Evolutionary conservation across 2,888 invertebrate genomes (phyloP).

Genomic region (Nesidiocoris tenuis): DNA sequence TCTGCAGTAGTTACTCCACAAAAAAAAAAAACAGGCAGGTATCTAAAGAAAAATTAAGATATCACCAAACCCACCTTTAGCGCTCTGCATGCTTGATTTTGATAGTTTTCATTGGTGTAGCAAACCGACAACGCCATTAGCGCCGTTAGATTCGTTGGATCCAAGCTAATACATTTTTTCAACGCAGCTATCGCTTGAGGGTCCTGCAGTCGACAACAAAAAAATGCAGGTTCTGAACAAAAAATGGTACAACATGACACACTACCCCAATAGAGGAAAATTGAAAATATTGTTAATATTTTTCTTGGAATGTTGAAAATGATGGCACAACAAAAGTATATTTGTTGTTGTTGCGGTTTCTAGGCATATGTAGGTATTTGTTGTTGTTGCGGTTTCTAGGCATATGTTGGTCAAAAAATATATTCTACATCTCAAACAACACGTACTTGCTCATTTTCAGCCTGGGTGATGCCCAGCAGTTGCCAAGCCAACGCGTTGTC

Average conservation of each 20-base stretch:
- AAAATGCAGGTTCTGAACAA: no score
- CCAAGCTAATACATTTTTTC: constrained; percentile 76
- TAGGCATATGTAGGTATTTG: no score
- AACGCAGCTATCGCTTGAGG: constrained; percentile 89
- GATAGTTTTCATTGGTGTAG: constrained; percentile 93
- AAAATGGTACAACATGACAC: no score
- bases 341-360: no score
- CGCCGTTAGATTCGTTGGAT: constrained; percentile 77
- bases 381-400: no score
- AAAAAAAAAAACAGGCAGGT: not conserved
- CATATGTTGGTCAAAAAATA: no score
- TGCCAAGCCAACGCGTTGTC: constrained; percentile 83
- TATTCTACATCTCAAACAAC: no score
- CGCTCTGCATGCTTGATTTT: constrained; percentile 78
- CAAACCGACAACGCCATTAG: constrained; percentile 89
- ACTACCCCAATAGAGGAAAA: no score
- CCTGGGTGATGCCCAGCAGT: constrained; percentile 84
- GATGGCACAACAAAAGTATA: no score
- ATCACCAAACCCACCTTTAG: constrained; percentile 54
- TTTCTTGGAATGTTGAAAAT: no score
- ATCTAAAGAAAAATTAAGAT: constrained; percentile 21
- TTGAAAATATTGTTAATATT: no score
- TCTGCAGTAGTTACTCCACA: not conserved
- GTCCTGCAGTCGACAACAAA: constrained; percentile 61
- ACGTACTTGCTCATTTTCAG: constrained; percentile 88